Conservation (phyloP, 2,113 vertebrate species). For the Boulengeromyrus knoepffleri region DNA sequence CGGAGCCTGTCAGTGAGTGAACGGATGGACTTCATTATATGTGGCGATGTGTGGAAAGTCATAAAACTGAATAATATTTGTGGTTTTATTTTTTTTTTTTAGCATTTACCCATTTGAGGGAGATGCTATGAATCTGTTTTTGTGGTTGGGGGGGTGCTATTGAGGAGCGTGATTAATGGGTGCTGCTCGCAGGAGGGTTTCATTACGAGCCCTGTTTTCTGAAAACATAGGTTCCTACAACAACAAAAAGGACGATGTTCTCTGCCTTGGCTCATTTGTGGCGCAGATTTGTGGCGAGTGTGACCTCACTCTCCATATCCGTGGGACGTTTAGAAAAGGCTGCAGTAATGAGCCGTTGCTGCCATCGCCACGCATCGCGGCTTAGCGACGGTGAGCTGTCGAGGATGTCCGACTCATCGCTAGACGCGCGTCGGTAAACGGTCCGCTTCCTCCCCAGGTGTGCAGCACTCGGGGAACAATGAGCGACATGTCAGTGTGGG, state of each 20-base stretch:
- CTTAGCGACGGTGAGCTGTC: not conserved
- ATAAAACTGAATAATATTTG: not conserved
- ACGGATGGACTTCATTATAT: not conserved
- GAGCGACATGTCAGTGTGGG: not conserved
- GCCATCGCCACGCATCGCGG: too few relatives aligned
- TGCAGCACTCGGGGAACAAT: not conserved
- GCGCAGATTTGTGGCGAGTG: not conserved
- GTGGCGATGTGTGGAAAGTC: not conserved
- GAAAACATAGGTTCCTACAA: not conserved
- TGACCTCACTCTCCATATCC: not conserved
- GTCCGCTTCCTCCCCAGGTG: not conserved
- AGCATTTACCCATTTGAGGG: not conserved
- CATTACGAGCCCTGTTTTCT: not conserved
- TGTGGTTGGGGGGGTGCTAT: not conserved
- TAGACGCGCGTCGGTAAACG: too few relatives aligned
- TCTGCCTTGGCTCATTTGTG: not conserved
- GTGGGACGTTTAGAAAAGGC: not conserved
- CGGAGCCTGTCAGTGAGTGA: not conserved
- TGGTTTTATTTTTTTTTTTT: not conserved
- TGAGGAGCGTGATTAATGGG: not conserved
- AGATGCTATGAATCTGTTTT: not conserved
- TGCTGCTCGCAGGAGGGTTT: not conserved
- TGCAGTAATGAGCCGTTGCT: not conserved
- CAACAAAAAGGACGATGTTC: not conserved
- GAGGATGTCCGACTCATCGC: not conserved